A percentile compares a stretch with the other conserved stretches of the same genome.
phyloP scores from a whole-genome alignment of 2,888 invertebrate species.

The Folsomia candida region DNA sequence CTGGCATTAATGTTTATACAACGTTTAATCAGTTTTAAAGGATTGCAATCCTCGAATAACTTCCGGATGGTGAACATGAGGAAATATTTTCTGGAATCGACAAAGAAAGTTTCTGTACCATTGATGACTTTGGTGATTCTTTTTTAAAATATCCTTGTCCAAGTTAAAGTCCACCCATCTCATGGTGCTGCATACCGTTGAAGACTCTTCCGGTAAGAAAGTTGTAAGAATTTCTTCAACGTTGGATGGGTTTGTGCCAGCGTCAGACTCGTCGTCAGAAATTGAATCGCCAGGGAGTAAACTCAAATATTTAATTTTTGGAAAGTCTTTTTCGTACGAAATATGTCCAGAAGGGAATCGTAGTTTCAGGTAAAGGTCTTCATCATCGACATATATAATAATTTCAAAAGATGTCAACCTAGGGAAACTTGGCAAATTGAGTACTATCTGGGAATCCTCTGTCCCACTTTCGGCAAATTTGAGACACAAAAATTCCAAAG shows the following conservation, averaged over 20 bases:
- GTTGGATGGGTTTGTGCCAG: not conserved
- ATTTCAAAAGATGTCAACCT: not conserved
- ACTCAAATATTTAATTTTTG: not conserved
- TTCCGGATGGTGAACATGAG: not conserved
- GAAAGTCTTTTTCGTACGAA: not conserved
- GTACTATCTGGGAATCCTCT: not conserved
- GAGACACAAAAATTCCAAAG: not conserved
- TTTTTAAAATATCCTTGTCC: not conserved
- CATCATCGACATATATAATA: not conserved
- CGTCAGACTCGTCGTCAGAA: not conserved
- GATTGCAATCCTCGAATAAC: too few relatives aligned
- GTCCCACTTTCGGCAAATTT: not conserved
- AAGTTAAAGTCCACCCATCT: not conserved
- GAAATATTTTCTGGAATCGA: not conserved
- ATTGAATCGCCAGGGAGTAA: not conserved
- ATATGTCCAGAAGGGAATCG: not conserved
- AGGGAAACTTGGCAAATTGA: not conserved
- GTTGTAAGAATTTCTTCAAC: not conserved
- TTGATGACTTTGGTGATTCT: not conserved
- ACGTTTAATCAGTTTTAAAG: too few relatives aligned
- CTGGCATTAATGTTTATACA: too few relatives aligned
- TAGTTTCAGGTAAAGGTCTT: not conserved
- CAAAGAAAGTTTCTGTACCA: not conserved
- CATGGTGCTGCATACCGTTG: not conserved
- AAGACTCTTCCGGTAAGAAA: not conserved